Base-by-base conservation (phyloP, 2,797 vertebrate species). In the Dipus sagitta region DNA sequence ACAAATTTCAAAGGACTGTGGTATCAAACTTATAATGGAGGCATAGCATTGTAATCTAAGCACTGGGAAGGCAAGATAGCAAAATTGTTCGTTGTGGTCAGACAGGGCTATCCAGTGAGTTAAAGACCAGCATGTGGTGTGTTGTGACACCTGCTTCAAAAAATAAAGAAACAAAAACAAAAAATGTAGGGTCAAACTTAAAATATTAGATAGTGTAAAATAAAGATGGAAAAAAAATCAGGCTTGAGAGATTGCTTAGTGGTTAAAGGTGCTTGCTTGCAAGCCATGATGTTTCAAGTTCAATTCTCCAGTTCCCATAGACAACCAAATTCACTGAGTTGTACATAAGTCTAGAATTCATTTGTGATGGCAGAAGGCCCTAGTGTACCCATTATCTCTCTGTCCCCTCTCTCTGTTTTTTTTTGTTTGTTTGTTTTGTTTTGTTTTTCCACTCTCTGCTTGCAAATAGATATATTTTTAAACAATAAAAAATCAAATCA, bases 171-270 rank as follows among this genome's bases (percentile, higher is more conserved):
- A 4, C 47, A n/a, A 15, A 75, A 26, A 58, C 62, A 74, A 68
- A 34, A 13, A 89, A 28, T 32, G 4, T 68, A 92, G 60, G 47
- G 24, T 84, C 32, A 80, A 84, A 94, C 11, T 80, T 67, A 95
- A 65, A 15, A 65, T 14, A 75, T 0, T 54, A 23, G 65, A 52
- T 20, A 54, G 11, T n/a, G 1, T 62, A 86, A 93, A 90, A 84
- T 26, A 3, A 93, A 32, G 21, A 32, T 42, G n/a, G 47, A 9
- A 58, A 58, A 14, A 58, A 58, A 58, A 58, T 58, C 14, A 58
- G 17, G 54, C 17, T 58, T 11, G 54, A 17, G 54, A 58, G 14
- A 58, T 58, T 14, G 54, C 54, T 58, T 13, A 58, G 54, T 17
- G 17, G 54, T 58, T 58, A 58, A 58, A 58, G 3, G 47, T 47